Conservation (phyloP, 2,113 vertebrate species). For the Noctilio leporinus region DNA sequence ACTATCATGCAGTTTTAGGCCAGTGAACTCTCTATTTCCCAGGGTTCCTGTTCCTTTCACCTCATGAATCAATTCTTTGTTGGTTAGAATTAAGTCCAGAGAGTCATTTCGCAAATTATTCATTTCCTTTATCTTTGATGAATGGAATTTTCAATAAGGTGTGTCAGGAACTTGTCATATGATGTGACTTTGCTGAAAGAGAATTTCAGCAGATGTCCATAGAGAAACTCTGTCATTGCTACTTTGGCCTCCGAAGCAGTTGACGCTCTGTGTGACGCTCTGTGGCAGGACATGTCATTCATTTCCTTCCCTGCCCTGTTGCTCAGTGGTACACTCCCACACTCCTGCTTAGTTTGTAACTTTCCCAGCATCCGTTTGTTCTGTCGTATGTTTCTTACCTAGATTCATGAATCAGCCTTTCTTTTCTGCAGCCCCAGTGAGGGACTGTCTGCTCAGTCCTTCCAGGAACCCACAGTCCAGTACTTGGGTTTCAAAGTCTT, state of each 20-base stretch:
- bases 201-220: conserved; percentile 31
- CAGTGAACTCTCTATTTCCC: background rate
- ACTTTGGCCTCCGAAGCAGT: background rate
- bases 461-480: no score
- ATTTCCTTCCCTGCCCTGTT: background rate
- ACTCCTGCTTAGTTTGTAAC: background rate
- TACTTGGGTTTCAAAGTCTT: background rate
- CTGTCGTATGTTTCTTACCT: background rate
- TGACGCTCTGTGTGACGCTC: no score
- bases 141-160: conserved; percentile 56
- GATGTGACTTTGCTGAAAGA: conserved; percentile 45
- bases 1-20: background rate
- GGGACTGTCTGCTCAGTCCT: background rate
- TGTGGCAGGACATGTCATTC: background rate
- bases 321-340: background rate
- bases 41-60: conserved; percentile 30
- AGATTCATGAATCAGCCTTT: background rate
- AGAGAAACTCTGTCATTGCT: background rate
- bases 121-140: conserved; percentile 58
- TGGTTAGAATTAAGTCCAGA: conserved; percentile 33
- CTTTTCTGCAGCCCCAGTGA: background rate
- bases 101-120: conserved; percentile 51
- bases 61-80: conserved; percentile 60
- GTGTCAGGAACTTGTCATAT: conserved; percentile 39
- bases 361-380: background rate